Percentiles rank a stretch among this genome's conserved stretches.
Conservation (phyloP, 2,888 invertebrate species). For the Stenotaenia linearis region DNA sequence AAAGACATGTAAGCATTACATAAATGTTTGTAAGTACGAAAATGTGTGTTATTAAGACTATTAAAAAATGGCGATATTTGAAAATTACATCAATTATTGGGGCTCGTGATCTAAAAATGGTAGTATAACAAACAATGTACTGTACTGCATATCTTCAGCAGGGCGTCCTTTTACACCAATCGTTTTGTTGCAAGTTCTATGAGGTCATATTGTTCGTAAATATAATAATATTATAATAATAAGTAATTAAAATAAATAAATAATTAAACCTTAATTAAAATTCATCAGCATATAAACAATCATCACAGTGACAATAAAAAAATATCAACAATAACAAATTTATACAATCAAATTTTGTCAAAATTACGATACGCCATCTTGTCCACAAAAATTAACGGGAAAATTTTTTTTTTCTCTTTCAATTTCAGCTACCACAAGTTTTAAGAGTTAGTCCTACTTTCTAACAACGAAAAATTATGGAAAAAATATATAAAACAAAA, state of each 20-base stretch:
- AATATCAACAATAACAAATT: neutral
- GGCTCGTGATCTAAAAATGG: neutral
- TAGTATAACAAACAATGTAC: neutral
- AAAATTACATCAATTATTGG: constrained; percentile 19
- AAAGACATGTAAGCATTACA: constrained; percentile 11
- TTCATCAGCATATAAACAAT: neutral
- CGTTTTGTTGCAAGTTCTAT: neutral
- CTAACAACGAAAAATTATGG: neutral
- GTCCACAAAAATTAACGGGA: too few relatives aligned
- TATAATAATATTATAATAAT: neutral
- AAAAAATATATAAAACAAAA: neutral
- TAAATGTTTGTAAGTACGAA: constrained; percentile 7
- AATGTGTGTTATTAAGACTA: neutral
- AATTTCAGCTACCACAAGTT: neutral
- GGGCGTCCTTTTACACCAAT: neutral
- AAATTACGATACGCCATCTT: neutral
- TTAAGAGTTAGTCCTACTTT: neutral
- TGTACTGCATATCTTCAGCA: neutral
- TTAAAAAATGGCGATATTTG: neutral
- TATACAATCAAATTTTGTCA: neutral
- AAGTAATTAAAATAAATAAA: neutral
- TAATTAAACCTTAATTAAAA: neutral
- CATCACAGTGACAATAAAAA: neutral
- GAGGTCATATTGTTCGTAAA: neutral
- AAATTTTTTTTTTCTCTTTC: neutral